Evolutionary conservation across 2,888 invertebrate species (phyloP), one percentile per base, ranked within the genome.

Genomic region (Chydorus sphaericus): DNA sequence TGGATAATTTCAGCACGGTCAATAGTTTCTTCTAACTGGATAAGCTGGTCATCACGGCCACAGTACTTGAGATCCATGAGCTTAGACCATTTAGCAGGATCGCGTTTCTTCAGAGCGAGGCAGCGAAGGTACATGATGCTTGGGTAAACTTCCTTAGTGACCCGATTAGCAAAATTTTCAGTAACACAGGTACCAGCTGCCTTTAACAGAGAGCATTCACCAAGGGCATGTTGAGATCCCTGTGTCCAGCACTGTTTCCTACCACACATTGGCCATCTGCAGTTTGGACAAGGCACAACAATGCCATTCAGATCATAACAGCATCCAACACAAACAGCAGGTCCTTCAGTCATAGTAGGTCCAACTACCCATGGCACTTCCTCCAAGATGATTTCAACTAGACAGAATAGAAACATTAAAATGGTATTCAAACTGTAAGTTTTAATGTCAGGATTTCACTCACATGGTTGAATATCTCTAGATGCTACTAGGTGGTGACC

Each of bases 191-290:
- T 20, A 23, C 77, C 73, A 54, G 78, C 70, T 50, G 64, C 62
- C 3, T 72, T 69, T 0, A 85, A 85, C 59, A 83, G 79, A 59
- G 77, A 70, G 63, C 88, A 87, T 67, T 87, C 87, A 0, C 80
- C 78, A n/a, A 28, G 20, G 11, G 71, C 69, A 65, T 87, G 86
- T 4, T 73, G 75, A 1, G 74, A 72, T n/a, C 74, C 73, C 36
- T 71, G 66, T 37, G 76, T 76, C 66, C 88, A 88, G 26, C 44
- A 44, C n/a, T 44, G 26, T 57, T 75, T 72, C 0, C 77, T 71
- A 1, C 77, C 77, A 66, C 89, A 89, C 65, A 87, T 73, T 0
- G 88, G 88, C 86, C 88, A 88, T 1, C 87, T 87, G 62, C 89
- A 90, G 59, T 75, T 74, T 18, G 71, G 68, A 63, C 86, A 86